Evolutionary conservation across 2,113 vertebrate genomes (phyloP), one percentile per base, ranked within the genome.

Genomic region (Dendropsophus ebraccatus): DNA sequence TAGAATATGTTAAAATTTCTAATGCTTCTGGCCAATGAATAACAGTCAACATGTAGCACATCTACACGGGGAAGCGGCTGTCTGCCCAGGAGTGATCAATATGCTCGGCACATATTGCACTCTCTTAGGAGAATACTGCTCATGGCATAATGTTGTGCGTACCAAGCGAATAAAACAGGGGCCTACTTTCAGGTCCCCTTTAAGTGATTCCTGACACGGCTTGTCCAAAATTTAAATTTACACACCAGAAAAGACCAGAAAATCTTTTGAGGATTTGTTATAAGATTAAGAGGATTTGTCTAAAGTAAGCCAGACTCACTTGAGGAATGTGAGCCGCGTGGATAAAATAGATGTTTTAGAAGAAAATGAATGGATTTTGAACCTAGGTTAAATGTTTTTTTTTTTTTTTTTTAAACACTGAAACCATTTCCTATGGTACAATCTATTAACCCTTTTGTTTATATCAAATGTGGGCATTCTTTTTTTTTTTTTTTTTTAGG

Each of bases 251-350:
- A 65, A 30, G 60, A 65, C 60, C 30, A n/a, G 58, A 65, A 65
- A n/a, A 65, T 25, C 28, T 65, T n/a, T 65, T 65, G 25, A 28
- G 25, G n/a, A 62, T 62, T 62, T 62, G 58, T 62, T 62, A 25
- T 25, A 28, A 25, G 58, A 62, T 62, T 62, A 62, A 28, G n/a
- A 62, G 58, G 58, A 62, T 62, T 62, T 62, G n/a, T 62, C 58
- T 62, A 62, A 62, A 62, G 58, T 62, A 62, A 62, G 58, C 58
- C 58, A 62, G n/a, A 25, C 58, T 62, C 58, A 62, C 58, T 62
- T 62, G n/a, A 62, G 58, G 13, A 62, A 62, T 62, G 58, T 62
- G n/a, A 62, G 58, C 58, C 25, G 58, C 10, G 3, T 25, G 58
- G 58, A 25, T 62, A 62, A 62, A 62, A 6, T 62, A 62, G 23